phyloP scores from a whole-genome alignment of 2,113 vertebrate species.

The Thunnus maccoyii region DNA sequence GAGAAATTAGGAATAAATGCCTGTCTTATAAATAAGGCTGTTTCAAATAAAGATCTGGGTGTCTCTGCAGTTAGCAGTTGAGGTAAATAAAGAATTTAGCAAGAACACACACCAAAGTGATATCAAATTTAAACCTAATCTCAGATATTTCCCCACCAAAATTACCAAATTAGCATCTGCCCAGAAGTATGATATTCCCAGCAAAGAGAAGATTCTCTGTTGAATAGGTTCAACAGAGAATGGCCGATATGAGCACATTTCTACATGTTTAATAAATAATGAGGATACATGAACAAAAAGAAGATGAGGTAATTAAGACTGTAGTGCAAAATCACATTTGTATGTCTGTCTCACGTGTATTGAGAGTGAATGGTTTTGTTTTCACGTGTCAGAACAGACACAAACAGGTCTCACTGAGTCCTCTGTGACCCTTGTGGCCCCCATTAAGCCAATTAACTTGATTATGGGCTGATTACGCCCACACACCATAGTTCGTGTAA shows the following conservation, averaged over 20 bases:
- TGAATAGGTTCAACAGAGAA: slow-evolving; percentile 37
- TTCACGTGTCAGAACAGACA: neutral
- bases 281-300: neutral
- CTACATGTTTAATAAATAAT: slow-evolving; percentile 52
- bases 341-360: neutral
- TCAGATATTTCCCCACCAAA: slow-evolving; percentile 5
- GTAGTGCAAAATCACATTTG: neutral
- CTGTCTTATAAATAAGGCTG: too few relatives aligned
- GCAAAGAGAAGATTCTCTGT: slow-evolving; percentile 8
- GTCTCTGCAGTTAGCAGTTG: too few relatives aligned
- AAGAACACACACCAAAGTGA: neutral
- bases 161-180: neutral
- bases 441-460: slow-evolving; percentile 29
- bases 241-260: slow-evolving; percentile 23
- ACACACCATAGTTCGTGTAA: neutral
- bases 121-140: slow-evolving; percentile 1
- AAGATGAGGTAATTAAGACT: neutral
- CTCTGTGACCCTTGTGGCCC: slow-evolving; percentile 21
- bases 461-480: slow-evolving; percentile 31
- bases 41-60: too few relatives aligned
- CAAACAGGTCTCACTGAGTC: neutral
- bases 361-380: neutral
- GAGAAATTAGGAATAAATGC: too few relatives aligned
- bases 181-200: slow-evolving; percentile 12
- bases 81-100: too few relatives aligned